phyloP scores from a whole-genome alignment of 2,888 invertebrate species.

The Lycophotia porphyrea region DNA sequence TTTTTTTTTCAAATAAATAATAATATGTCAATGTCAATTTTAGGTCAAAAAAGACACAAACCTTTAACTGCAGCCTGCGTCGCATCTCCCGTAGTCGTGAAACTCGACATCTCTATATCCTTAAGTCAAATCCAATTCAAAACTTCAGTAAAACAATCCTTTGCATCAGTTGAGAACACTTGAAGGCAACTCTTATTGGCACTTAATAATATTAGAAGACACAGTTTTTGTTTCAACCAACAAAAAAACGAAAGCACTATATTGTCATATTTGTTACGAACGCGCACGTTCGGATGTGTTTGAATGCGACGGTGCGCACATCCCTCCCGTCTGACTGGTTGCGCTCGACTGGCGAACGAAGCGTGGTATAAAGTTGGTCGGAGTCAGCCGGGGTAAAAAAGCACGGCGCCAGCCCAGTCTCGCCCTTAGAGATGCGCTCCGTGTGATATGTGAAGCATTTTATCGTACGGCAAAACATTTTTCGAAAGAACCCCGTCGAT shows the following conservation, averaged over 20 bases:
- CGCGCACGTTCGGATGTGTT: conserved; percentile 73
- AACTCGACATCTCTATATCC: conserved; percentile 83
- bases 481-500: conserved; percentile 26
- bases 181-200: conserved; percentile 77
- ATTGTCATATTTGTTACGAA: conserved; percentile 75
- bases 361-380: conserved; percentile 79
- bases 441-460: conserved; percentile 73
- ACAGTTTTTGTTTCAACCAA: conserved; percentile 72
- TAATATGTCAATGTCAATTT: conserved; percentile 2
- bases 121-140: conserved; percentile 70
- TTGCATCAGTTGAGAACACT: conserved; percentile 64
- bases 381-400: conserved; percentile 86
- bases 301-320: conserved; percentile 68
- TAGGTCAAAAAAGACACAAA: conserved; percentile 66
- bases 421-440: conserved; percentile 88
- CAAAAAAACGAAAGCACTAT: conserved; percentile 64
- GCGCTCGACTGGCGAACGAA: conserved; percentile 81
- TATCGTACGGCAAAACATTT: conserved; percentile 73
- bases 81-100: conserved; percentile 78
- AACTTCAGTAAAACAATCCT: conserved; percentile 72
- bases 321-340: conserved; percentile 72
- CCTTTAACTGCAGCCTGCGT: conserved; percentile 84
- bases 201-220: conserved; percentile 78
- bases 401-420: conserved; percentile 88
- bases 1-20: conserved; percentile 13